Evolutionary conservation across 1,140 invertebrate genomes (phyloP).

Genomic region (Drosophila baimaii): DNA sequence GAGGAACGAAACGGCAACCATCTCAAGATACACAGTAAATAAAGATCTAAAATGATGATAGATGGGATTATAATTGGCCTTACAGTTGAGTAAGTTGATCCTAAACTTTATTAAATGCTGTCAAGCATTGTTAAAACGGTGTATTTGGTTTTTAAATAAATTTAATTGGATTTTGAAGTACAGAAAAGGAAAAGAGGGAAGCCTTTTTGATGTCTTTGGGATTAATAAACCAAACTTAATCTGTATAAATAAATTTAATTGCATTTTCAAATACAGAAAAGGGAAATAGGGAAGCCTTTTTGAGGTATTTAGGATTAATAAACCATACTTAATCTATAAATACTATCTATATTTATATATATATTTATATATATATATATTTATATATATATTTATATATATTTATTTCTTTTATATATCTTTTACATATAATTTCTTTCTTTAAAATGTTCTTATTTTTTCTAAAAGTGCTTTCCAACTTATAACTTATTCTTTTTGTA

Average conservation of each 20-base stretch:
- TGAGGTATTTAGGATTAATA: no score
- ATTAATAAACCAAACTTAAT: no score
- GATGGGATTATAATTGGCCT: background rate
- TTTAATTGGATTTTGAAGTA: background rate
- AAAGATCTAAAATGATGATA: slow-evolving; percentile 16
- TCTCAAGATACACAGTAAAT: slow-evolving; percentile 41
- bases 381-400: no score
- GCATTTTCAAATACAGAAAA: background rate
- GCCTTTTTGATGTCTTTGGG: background rate
- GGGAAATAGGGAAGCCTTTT: background rate
- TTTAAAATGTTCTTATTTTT: no score
- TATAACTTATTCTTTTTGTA: slow-evolving; percentile 48
- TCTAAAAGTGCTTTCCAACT: background rate
- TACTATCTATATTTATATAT: no score
- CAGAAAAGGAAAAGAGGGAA: background rate
- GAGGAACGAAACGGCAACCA: slow-evolving; percentile 22
- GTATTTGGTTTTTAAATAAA: background rate
- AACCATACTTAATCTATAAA: no score
- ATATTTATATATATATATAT: background rate
- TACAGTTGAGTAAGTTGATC: background rate
- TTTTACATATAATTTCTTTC: background rate
- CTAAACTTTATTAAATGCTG: background rate
- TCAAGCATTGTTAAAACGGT: background rate
- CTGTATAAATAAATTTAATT: no score
- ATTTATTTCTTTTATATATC: no score